Evolutionary conservation across 2,797 vertebrate species (phyloP).

Genomic region (Lagocephalus sceleratus): DNA sequence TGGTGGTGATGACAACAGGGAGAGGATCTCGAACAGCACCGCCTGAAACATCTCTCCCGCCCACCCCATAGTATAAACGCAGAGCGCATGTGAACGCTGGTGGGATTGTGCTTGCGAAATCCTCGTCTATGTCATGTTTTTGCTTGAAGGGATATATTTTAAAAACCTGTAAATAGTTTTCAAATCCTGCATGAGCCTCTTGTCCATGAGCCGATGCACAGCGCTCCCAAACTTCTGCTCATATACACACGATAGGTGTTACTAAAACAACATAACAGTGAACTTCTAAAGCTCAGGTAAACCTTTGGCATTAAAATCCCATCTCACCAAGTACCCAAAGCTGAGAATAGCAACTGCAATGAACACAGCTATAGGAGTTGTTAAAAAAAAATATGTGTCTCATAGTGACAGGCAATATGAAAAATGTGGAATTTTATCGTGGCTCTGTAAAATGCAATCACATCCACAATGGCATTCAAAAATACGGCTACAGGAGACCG

Average conservation of each 20-base stretch:
- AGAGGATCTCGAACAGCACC: conserved; percentile 40
- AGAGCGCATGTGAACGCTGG: conserved; percentile 46
- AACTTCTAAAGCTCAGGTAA: too few relatives aligned
- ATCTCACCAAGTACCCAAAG: too few relatives aligned
- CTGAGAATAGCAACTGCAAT: conserved; percentile 2
- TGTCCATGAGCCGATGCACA: too few relatives aligned
- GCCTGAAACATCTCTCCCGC: conserved; percentile 24
- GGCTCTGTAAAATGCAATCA: conserved; percentile 10
- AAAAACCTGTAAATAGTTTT: too few relatives aligned
- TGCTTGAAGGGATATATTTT: conserved; percentile 1
- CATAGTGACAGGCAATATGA: conserved; percentile 12
- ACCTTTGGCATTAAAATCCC: too few relatives aligned
- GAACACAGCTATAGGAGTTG: conserved; percentile 13
- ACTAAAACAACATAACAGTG: too few relatives aligned
- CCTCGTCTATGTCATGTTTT: conserved; percentile 11
- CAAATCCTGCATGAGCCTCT: too few relatives aligned
- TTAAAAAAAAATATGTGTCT: conserved; percentile 14
- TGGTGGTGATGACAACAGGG: conserved; percentile 55
- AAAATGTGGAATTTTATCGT: conserved; percentile 12
- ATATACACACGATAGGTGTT: too few relatives aligned
- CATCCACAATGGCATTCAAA: conserved; percentile 3
- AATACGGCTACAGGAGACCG: conserved; percentile 3
- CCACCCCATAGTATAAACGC: conserved; percentile 24
- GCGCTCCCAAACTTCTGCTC: too few relatives aligned
- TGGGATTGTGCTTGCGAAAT: conserved; percentile 26